Evolutionary conservation across 2,888 invertebrate genomes (phyloP).

Genomic region (Andrena chrysosceles): DNA sequence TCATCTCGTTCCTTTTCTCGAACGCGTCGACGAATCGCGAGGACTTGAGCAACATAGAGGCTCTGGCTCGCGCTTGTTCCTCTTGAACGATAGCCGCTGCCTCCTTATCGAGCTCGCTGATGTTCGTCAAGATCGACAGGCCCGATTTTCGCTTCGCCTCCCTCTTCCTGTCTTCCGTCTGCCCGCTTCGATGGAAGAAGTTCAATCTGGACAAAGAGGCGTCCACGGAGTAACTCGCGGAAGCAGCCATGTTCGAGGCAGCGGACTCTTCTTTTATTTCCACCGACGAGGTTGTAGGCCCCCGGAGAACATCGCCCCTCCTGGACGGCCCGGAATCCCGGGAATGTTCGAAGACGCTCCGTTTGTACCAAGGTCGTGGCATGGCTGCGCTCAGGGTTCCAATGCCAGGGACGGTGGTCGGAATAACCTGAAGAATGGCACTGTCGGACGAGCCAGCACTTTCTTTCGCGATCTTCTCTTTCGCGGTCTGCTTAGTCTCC

Average conservation of each 20-base stretch:
- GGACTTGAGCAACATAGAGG: constrained; percentile 75
- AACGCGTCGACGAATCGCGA: constrained; percentile 64
- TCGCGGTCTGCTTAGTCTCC: constrained; percentile 49
- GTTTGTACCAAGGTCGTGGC: constrained; percentile 89
- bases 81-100: constrained; percentile 91
- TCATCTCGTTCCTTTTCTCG: constrained; percentile 65
- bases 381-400: constrained; percentile 74
- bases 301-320: constrained; percentile 74
- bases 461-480: constrained; percentile 38
- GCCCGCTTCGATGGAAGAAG: constrained; percentile 80
- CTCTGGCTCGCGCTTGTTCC: constrained; percentile 83
- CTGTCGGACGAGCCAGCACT: constrained; percentile 20
- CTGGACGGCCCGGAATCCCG: constrained; percentile 71
- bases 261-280: constrained; percentile 67
- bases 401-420: constrained; percentile 38
- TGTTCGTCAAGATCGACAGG: constrained; percentile 89
- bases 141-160: constrained; percentile 87
- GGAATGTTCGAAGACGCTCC: constrained; percentile 85
- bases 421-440: constrained; percentile 39
- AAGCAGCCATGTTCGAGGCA: constrained; percentile 77
- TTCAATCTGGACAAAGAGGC: constrained; percentile 85
- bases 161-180: constrained; percentile 76
- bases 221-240: constrained; percentile 79
- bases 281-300: constrained; percentile 54
- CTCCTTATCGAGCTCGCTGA: constrained; percentile 92